phyloP scores from a whole-genome alignment of 2,888 invertebrate genomes.

The Polyommatus icarus region DNA sequence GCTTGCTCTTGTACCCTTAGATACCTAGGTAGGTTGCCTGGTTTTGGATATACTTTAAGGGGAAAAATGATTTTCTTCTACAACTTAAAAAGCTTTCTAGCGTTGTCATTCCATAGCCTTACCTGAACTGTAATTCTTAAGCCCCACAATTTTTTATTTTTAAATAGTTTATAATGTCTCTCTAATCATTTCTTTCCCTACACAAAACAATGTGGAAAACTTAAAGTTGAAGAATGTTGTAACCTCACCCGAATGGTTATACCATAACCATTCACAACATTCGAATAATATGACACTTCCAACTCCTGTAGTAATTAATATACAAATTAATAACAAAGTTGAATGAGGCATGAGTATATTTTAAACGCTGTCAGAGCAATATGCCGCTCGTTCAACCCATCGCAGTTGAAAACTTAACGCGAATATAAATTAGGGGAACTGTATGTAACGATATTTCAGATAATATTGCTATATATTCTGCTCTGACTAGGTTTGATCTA shows the following conservation, averaged over 20 bases:
- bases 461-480: slow-evolving; percentile 48
- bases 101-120: no score
- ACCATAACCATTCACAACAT: background rate
- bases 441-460: slow-evolving; percentile 47
- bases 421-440: slow-evolving; percentile 69
- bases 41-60: no score
- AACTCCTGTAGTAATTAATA: slow-evolving; percentile 21
- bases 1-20: no score
- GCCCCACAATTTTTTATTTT: no score
- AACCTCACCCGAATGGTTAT: background rate
- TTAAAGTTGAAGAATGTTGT: background rate
- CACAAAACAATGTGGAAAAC: background rate
- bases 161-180: no score
- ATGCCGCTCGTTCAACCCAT: slow-evolving; percentile 60
- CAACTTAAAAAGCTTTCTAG: no score
- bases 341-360: slow-evolving; percentile 63
- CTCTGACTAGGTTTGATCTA: background rate
- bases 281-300: background rate
- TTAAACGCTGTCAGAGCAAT: slow-evolving; percentile 74
- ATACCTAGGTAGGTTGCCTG: no score
- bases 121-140: no score
- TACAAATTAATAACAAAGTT: slow-evolving; percentile 50
- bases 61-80: no score
- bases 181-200: background rate
- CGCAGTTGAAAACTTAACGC: slow-evolving; percentile 60